Base-by-base conservation (phyloP, 2,797 vertebrate genomes). In the Tragopan temminckii region DNA sequence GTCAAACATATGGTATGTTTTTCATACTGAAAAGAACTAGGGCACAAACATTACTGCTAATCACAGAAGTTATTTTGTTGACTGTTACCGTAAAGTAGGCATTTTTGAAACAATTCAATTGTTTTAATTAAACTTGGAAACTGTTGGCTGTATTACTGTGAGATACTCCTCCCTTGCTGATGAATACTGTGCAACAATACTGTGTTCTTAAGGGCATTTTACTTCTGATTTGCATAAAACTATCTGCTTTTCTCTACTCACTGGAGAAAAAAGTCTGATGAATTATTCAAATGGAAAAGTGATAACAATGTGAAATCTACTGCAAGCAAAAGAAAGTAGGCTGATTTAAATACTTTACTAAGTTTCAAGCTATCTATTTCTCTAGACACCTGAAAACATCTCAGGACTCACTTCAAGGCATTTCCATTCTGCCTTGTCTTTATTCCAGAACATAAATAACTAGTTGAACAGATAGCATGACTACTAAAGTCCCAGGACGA, bases 401-500 rank as follows among this genome's bases (percentile, higher is more conserved):
- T 58, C 27, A 84, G 78, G 46, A 77, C 59, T 77, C 36, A 83
- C 35, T 27, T 79, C 3, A 70, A 50, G 45, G 11, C 27, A 90
- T 71, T 89, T 88, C 48, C 82, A 42, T 61, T 64, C 36, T 81
- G 48, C 13, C 68, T 38, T 50, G 11, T 38, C 24, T 92, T 81
- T 75, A 74, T 43, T 90, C 61, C 70, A 58, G 40, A 63, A 68
- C 25, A 5, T 18, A 88, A 88, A 57, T 31, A 43, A 43, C 42
- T 19, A 89, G 69, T 76, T 79, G 81, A 94, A 97, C 69, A 90
- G 85, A 92, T 20, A 71, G 68, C 19, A 46, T 13, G 75, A 76
- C 53, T 76, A 87, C 20, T 25, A 21, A 52, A 25, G 23, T 59
- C 24, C 42, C 64, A 94, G 84, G 91, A 67, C 71, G 85, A 95